Conservation (phyloP, 2,113 vertebrate species). For the Herpailurus yagouaroundi region DNA sequence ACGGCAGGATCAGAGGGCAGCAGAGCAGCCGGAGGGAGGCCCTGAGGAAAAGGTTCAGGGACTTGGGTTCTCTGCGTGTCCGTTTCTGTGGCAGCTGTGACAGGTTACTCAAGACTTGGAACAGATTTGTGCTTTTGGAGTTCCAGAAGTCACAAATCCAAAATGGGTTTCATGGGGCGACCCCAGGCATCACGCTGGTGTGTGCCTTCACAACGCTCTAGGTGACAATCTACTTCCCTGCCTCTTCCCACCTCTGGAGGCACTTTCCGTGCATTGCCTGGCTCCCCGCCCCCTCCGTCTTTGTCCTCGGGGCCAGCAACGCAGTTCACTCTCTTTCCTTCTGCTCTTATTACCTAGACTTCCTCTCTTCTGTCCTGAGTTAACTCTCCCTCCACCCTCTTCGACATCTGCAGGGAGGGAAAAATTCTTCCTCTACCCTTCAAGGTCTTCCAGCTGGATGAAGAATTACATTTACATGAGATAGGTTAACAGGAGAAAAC, state of each 20-base stretch:
- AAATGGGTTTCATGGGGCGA: not conserved
- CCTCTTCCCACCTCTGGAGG: fast-evolving
- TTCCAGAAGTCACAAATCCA: not conserved
- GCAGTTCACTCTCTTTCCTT: too few relatives aligned
- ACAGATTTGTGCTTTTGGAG: not conserved
- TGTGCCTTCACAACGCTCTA: fast-evolving
- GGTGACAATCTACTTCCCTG: fast-evolving
- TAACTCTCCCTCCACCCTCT: fast-evolving
- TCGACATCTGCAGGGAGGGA: not conserved
- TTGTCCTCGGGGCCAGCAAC: too few relatives aligned
- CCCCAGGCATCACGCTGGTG: not conserved
- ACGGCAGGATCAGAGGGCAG: not conserved
- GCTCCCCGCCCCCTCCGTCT: fast-evolving
- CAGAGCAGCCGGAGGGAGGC: fast-evolving
- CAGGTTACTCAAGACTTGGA: not conserved
- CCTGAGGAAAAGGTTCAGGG: fast-evolving
- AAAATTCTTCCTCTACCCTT: not conserved
- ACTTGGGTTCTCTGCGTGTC: fast-evolving
- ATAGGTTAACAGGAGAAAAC: not conserved
- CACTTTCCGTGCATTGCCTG: fast-evolving
- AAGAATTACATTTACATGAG: not conserved
- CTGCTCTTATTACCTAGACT: fast-evolving
- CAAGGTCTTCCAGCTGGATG: not conserved
- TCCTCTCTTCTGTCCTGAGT: not conserved
- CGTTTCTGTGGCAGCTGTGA: not conserved